A percentile compares a stretch with the other conserved stretches of the same genome.
phyloP scores from a whole-genome alignment of 2,797 vertebrate species.

The Sebastes kiyomatsui region DNA sequence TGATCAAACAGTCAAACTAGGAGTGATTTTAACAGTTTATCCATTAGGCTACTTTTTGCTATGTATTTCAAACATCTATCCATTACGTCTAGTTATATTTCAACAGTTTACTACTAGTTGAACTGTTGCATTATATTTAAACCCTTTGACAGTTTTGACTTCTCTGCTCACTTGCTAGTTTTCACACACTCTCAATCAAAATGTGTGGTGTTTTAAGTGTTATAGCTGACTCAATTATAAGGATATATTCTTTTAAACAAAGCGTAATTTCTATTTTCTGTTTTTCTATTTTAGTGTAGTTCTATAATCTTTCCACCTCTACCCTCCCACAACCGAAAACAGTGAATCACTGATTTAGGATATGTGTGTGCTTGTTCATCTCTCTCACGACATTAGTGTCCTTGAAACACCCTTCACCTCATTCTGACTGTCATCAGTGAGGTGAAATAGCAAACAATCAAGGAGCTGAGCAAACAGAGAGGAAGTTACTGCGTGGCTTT shows the following conservation, averaged over 20 bases:
- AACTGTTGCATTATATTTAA: not conserved
- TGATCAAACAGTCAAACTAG: no score
- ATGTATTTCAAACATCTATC: no score
- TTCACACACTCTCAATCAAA: not conserved
- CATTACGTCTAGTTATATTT: no score
- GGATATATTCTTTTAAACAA: not conserved
- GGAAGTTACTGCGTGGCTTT: conserved; percentile 63
- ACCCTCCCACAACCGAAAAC: not conserved
- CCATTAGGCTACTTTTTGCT: no score
- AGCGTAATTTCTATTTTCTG: not conserved
- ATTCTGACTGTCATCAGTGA: conserved; percentile 34
- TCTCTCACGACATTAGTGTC: conserved; percentile 1
- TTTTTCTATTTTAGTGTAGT: not conserved
- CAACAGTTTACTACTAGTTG: not conserved
- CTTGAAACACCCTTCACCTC: conserved; percentile 33
- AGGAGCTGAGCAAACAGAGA: conserved; percentile 53
- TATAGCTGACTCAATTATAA: not conserved
- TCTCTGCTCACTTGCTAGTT: not conserved
- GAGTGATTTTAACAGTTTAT: no score
- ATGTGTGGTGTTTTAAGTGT: not conserved
- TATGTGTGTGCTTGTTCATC: not conserved
- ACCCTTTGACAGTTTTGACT: no score
- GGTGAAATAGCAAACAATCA: conserved; percentile 50
- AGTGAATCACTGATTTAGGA: not conserved
- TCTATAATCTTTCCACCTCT: not conserved